Base-by-base conservation (phyloP, 2,888 invertebrate genomes). In the Campopleginae sp. region DNA sequence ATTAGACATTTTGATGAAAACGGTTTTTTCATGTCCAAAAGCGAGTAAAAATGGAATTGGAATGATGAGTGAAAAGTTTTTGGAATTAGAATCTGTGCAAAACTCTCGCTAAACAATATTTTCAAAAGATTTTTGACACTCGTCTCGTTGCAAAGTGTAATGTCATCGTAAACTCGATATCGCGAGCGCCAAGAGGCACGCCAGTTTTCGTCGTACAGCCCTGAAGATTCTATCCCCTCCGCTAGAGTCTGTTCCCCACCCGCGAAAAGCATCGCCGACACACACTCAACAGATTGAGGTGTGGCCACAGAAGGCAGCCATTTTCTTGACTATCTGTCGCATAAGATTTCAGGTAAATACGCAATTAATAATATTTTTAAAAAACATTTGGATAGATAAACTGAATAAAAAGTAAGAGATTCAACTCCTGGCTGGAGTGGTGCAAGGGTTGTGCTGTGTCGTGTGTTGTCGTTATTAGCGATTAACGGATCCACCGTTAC, bases 261-360 rank as follows among this genome's bases (percentile, higher is more conserved):
- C 71, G 17, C 10, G 14, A 19, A 27, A 58, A 23, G 44, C 68
- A 42, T 54, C 78, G 70, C 68, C 31, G 58, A 79, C 87, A 88
- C 87, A 89, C 91, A 91, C 91, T 91, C 91, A 90, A 91, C 91
- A 90, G 91, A 92, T 92, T 91, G 92, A 92, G 92, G 92, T 92
- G 92, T 92, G 92, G 92, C 91, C 91, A 91, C 89, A 89, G 90
- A 92, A 88, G 92, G 91, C 92, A 91, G 92, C 92, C 92, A 92
- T 92, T 92, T 92, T 92, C 92, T 91, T 90, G 92, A 92, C 92
- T 92, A 90, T 92, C 92, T 90, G 91, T 92, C 91, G 91, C 91
- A 90, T 90, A 92, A 91, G 90, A 91, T 91, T 90, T 91, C 92
- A 92, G 92, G 92, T 92, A 92, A 92, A 92, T 92, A 92, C 90